Evolutionary conservation across 2,888 invertebrate genomes (phyloP).

Genomic region (Calameuta idolon): DNA sequence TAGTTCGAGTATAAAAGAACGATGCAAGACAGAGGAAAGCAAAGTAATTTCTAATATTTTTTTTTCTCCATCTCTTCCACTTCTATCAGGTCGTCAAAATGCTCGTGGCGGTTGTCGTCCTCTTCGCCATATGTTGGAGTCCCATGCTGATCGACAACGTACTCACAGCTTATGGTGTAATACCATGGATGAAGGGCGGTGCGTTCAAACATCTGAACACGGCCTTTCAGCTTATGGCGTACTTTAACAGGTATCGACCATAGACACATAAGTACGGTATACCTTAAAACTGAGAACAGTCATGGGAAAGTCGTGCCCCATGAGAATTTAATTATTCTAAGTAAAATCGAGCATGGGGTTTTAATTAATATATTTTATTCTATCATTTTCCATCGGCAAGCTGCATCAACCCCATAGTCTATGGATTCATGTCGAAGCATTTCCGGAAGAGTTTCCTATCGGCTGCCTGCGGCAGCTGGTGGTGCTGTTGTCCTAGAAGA

Average conservation of each 20-base stretch:
- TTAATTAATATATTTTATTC: neutral
- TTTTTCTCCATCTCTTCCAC: neutral
- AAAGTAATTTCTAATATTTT: neutral
- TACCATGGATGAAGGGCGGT: constrained; percentile 69
- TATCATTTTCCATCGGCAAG: constrained; percentile 58
- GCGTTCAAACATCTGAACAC: constrained; percentile 73
- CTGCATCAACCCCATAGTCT: constrained; percentile 79
- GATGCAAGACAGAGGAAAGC: neutral
- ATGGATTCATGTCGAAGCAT: constrained; percentile 81
- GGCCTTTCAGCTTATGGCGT: constrained; percentile 75
- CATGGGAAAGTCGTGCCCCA: neutral
- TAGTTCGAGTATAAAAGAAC: neutral
- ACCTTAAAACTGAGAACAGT: neutral
- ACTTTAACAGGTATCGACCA: constrained; percentile 72
- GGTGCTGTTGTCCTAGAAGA: constrained; percentile 55
- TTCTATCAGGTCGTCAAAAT: constrained; percentile 76
- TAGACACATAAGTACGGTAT: neutral
- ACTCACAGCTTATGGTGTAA: constrained; percentile 72
- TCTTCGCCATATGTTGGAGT: constrained; percentile 79
- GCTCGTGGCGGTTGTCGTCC: constrained; percentile 77
- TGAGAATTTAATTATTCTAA: neutral
- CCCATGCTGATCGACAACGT: constrained; percentile 76
- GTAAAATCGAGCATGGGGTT: too few relatives aligned
- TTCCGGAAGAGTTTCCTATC: constrained; percentile 73
- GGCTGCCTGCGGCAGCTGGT: constrained; percentile 67